Percentiles rank a stretch among this genome's conserved stretches.
Evolutionary conservation across 2,888 invertebrate genomes (phyloP).

Genomic region (Protophormia terraenovae): DNA sequence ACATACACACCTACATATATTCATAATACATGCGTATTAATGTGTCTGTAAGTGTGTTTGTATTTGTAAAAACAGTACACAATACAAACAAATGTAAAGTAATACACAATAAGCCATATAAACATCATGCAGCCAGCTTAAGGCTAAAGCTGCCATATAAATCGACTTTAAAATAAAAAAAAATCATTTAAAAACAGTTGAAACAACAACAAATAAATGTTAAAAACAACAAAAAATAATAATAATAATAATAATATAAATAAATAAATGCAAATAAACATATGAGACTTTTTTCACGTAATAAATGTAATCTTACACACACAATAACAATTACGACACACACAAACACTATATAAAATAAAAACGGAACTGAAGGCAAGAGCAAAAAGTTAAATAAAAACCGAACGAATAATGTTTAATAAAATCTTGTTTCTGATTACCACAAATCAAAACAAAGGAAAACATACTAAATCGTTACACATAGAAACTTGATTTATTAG

Average conservation of each 20-base stretch:
- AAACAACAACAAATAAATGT: slow-evolving; percentile 2
- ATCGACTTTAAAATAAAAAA: slow-evolving; percentile 43
- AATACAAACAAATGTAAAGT: slow-evolving; percentile 33
- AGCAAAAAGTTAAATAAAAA: background rate
- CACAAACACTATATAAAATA: background rate
- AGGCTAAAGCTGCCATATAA: slow-evolving; percentile 48
- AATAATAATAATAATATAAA: background rate
- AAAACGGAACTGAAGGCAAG: background rate
- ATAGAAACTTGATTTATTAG: slow-evolving; percentile 17
- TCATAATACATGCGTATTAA: background rate
- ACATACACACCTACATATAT: background rate
- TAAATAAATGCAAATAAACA: slow-evolving; percentile 18
- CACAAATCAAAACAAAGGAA: background rate
- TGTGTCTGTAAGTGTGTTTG: background rate
- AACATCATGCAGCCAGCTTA: slow-evolving; percentile 43
- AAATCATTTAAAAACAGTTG: background rate
- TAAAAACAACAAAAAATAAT: background rate
- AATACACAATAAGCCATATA: slow-evolving; percentile 43
- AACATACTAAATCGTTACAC: background rate
- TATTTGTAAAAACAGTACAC: slow-evolving; percentile 25
- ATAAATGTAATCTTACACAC: slow-evolving; percentile 36
- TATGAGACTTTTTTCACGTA: slow-evolving; percentile 42
- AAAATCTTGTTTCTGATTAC: slow-evolving; percentile 18
- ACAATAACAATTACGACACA: too few species aligned
- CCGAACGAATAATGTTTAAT: slow-evolving; percentile 7